A percentile compares a stretch with the other conserved stretches of the same genome.
These are phyloP conservation scores for Sander lucioperca DNA, from an alignment of 2,113 vertebrate species.

Conservation along the genomic window DNA sequence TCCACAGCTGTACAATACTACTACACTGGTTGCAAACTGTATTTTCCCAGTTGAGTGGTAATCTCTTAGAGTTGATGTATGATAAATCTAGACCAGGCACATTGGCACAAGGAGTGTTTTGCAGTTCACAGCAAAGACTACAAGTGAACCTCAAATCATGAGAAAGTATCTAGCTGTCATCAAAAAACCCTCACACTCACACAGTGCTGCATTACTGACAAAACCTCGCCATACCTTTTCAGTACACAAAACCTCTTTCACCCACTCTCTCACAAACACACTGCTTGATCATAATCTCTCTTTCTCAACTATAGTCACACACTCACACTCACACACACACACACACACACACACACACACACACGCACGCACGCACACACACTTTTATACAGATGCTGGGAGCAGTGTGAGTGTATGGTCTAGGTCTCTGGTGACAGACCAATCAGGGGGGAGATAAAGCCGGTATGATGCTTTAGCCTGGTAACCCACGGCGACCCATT, in stretches of 20 bases:
- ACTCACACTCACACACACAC: slow-evolving; percentile 59
- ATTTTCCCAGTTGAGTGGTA: slow-evolving; percentile 5
- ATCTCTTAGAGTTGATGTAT: background rate
- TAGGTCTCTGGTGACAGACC: slow-evolving; percentile 97
- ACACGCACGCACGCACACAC: slow-evolving; percentile 48
- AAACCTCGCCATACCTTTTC: slow-evolving; percentile 53
- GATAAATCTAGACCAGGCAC: background rate
- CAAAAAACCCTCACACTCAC: slow-evolving; percentile 7
- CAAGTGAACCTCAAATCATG: slow-evolving; percentile 27
- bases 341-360: slow-evolving; percentile 42
- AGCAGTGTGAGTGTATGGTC: slow-evolving; percentile 86
- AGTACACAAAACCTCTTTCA: slow-evolving; percentile 73
- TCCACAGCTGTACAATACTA: background rate
- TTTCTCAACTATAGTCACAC: slow-evolving; percentile 46
- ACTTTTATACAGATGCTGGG: slow-evolving; percentile 54
- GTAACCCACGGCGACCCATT: slow-evolving; percentile 98
- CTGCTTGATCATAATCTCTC: slow-evolving; percentile 76
- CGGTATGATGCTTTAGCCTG: slow-evolving; percentile 97
- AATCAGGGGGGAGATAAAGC: slow-evolving; percentile 98
- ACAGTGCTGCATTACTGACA: slow-evolving; percentile 38
- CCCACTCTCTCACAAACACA: slow-evolving; percentile 68
- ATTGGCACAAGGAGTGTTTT: slow-evolving; percentile 4
- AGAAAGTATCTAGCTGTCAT: slow-evolving; percentile 19
- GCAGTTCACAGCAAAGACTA: slow-evolving; percentile 21
- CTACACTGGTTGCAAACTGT: background rate